Evolutionary conservation across 1,140 invertebrate species (phyloP).

Genomic region (Coptotermes formosanus): DNA sequence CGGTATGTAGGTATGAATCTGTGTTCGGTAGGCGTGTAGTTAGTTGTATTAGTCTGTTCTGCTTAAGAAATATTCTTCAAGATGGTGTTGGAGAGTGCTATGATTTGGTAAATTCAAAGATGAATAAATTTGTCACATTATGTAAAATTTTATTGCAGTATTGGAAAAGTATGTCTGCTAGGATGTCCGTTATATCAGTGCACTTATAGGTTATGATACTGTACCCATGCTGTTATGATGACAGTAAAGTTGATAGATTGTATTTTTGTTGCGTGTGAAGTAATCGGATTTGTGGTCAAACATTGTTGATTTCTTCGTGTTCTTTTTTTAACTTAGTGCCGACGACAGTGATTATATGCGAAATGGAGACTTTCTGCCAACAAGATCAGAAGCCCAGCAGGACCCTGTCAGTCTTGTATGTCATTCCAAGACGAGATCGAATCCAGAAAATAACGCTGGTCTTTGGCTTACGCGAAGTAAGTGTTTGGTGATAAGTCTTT

Average conservation of each 20-base stretch:
- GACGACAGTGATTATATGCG: conserved; percentile 99
- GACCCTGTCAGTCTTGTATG: conserved; percentile 98
- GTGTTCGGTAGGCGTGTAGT: no score
- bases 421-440: conserved; percentile 93
- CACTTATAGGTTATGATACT: conserved; percentile 14
- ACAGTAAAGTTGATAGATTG: conserved; percentile 23
- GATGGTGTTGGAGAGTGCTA: conserved; percentile 97
- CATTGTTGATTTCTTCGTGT: conserved; percentile 34
- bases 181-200: no score
- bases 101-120: conserved; percentile 77
- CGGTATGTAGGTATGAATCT: no score
- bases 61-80: conserved; percentile 45
- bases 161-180: not conserved
- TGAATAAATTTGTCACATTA: not conserved
- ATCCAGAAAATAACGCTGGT: conserved; percentile 99
- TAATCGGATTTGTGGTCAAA: not conserved
- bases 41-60: no score
- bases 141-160: not conserved
- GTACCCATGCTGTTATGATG: not conserved
- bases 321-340: conserved; percentile 69
- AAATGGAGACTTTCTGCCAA: conserved; percentile 98
- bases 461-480: conserved; percentile 93
- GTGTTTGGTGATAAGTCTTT: conserved; percentile 39
- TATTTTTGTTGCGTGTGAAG: not conserved
- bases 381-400: conserved; percentile 94